Conservation (phyloP, 2,888 invertebrate species). For the Xestia sexstrigata region DNA sequence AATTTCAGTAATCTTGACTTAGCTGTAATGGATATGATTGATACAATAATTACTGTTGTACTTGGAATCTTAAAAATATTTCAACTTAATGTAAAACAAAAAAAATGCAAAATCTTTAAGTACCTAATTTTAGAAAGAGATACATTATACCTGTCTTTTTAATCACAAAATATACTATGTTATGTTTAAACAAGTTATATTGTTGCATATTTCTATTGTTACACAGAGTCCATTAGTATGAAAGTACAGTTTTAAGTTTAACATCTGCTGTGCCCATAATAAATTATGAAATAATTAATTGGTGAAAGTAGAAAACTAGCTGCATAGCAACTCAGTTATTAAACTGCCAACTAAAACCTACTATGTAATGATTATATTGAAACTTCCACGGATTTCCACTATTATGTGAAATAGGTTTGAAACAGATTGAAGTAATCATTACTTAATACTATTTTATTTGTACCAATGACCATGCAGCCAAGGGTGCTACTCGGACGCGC, state of each 20-base stretch:
- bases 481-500: conserved; percentile 51
- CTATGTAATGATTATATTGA: conserved; percentile 1
- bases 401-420: background rate
- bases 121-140: background rate
- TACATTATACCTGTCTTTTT: background rate
- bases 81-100: background rate
- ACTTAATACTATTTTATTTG: conserved; percentile 35
- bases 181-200: conserved; percentile 12
- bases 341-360: conserved; percentile 9
- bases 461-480: conserved; percentile 39
- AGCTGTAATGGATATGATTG: background rate
- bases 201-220: conserved; percentile 5
- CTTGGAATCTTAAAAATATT: background rate
- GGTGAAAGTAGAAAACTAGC: conserved; percentile 28
- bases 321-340: conserved; percentile 28
- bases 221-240: conserved; percentile 5
- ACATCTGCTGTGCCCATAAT: conserved; percentile 8
- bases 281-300: conserved; percentile 26
- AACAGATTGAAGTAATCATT: background rate
- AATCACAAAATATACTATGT: conserved; percentile 2
- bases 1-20: conserved; percentile 1
- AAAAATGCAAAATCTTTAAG: background rate
- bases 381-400: background rate
- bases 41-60: background rate
- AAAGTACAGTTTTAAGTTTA: conserved; percentile 27